Evolutionary conservation across 1,140 invertebrate genomes (phyloP).

Genomic region (Uloborus diversus): DNA sequence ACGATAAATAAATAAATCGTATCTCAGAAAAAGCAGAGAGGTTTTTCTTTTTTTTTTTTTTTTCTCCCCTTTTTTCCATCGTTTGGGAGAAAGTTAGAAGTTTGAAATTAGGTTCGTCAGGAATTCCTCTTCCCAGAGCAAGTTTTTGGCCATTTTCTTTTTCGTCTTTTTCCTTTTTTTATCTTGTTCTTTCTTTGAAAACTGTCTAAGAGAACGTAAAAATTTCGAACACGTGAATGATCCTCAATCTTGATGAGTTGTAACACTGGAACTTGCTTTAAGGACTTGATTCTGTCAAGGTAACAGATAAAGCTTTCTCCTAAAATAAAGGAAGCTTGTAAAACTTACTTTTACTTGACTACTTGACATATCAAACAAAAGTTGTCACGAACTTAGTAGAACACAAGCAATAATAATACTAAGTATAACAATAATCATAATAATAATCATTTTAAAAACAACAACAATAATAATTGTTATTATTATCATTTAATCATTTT

Average conservation of each 20-base stretch:
- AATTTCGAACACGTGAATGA: conserved; percentile 6
- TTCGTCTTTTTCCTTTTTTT: not conserved
- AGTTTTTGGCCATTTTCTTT: conserved; percentile 6
- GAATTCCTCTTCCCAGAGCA: not conserved
- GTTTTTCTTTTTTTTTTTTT: not conserved
- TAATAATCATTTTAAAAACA: too few relatives aligned
- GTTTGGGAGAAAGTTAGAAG: conserved; percentile 17
- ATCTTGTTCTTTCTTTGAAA: not conserved
- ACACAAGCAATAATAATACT: too few relatives aligned
- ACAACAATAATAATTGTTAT: too few relatives aligned
- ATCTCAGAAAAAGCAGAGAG: too few relatives aligned
- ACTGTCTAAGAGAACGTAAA: not conserved
- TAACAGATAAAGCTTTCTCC: too few relatives aligned
- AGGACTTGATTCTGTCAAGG: not conserved
- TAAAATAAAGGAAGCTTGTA: too few relatives aligned
- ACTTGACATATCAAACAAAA: too few relatives aligned
- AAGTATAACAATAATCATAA: too few relatives aligned
- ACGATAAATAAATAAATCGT: too few relatives aligned
- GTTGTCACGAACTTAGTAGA: too few relatives aligned
- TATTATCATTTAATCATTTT: too few relatives aligned
- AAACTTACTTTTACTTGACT: too few relatives aligned
- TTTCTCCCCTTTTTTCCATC: not conserved
- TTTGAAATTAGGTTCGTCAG: conserved; percentile 53
- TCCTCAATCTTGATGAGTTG: not conserved
- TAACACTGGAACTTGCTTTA: not conserved